Evolutionary conservation across 2,797 vertebrate genomes (phyloP), one percentile per base, ranked within the genome.

Genomic region (Ctenopoma multispine): DNA sequence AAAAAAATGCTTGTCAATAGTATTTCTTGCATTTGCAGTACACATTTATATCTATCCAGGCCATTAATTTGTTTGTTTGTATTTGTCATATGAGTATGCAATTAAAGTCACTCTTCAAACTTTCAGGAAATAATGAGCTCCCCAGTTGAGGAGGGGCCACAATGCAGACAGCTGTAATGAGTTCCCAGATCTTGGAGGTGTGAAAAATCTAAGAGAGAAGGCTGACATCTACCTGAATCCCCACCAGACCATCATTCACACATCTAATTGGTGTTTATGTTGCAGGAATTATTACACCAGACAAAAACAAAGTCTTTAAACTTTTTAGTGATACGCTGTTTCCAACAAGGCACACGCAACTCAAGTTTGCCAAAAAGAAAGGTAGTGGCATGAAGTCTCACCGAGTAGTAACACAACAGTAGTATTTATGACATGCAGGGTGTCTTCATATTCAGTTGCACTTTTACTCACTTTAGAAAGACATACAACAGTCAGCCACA

Each of bases 241-340:
- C 53, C 65, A 21, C 2, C 29, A 57, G 65, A 47, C 23, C 53
- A 40, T 31, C 23, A 40, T 69, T 76, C 54, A 64, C 60, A 69
- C 73, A 8, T 76, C 23, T 76, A 64, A 69, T 63, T 38, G 49
- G 17, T 47, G 66, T 64, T 69, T 46, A 24, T 46, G 23, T 53
- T 23, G 17, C 23, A 41, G 41, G 17, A 8, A 9, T 55, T 24
- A 48, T 34, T 31, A 24, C 5, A 40, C 34, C 15, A 21, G 40
- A 66, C 43, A 58, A 29, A 36, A 36, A 43, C 24, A 34, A 41
- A 61, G 55, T 29, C 23, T 13, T 53, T 15, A 1, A 36, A 50
- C 20, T 15, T 43, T 53, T 47, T 27, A n/a, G 0, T 46, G 17
- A 17, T 24, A 27, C 40, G n/a, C 11, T 41, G n/a, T 63, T 63